phyloP scores from a whole-genome alignment of 1,140 invertebrate species.

The Drosophila tsacasi region DNA sequence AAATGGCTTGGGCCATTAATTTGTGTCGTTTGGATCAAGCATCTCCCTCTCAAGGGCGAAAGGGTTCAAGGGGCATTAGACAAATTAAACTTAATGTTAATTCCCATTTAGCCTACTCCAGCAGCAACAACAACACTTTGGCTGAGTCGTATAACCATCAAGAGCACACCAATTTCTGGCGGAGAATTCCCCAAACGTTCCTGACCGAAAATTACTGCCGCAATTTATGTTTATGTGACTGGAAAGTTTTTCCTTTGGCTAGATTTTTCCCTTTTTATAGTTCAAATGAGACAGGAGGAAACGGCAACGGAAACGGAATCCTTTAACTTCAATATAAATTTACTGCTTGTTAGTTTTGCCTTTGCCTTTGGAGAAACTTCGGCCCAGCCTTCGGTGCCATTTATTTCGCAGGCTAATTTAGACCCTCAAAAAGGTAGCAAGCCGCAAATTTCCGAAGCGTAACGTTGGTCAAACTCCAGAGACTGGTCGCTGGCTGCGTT shows the following conservation, averaged over 20 bases:
- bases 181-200: slow-evolving; percentile 40
- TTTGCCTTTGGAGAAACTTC: slow-evolving; percentile 47
- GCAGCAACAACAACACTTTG: slow-evolving; percentile 42
- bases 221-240: slow-evolving; percentile 83
- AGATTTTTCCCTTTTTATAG: slow-evolving; percentile 61
- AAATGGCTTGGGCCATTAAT: slow-evolving; percentile 37
- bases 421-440: slow-evolving; percentile 49
- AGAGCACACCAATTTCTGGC: slow-evolving; percentile 46
- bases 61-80: slow-evolving; percentile 65
- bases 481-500: slow-evolving; percentile 25
- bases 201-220: slow-evolving; percentile 75
- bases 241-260: slow-evolving; percentile 60
- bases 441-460: slow-evolving; percentile 42
- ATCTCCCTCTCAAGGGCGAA: background rate
- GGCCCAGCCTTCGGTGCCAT: slow-evolving; percentile 57
- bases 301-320: slow-evolving; percentile 25
- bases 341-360: slow-evolving; percentile 63
- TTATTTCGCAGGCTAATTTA: slow-evolving; percentile 46
- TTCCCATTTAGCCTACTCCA: slow-evolving; percentile 46
- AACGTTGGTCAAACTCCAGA: slow-evolving; percentile 61
- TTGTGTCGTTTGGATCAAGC: slow-evolving; percentile 10
- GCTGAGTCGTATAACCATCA: slow-evolving; percentile 50
- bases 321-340: slow-evolving; percentile 68
- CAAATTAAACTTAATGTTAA: slow-evolving; percentile 77
- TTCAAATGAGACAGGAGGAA: slow-evolving; percentile 68